Evolutionary conservation across 2,888 invertebrate species (phyloP).

Genomic region (Lucinisca nassula): DNA sequence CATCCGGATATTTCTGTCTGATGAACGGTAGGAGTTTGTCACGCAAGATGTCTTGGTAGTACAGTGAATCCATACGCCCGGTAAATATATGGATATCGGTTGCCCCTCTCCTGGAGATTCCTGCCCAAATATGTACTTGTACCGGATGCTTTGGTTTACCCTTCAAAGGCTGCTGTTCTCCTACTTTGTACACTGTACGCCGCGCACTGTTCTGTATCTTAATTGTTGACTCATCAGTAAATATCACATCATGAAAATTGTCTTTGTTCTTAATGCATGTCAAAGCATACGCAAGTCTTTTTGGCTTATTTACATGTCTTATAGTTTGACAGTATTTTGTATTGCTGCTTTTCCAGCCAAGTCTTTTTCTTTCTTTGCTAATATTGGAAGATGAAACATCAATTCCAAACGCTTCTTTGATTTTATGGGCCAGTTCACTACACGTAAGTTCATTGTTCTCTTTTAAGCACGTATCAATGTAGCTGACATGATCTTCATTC

Average conservation of each 20-base stretch:
- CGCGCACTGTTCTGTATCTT: background rate
- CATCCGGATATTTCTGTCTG: background rate
- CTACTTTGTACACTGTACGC: background rate
- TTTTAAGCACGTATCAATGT: too few species aligned
- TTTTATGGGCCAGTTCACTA: too few species aligned
- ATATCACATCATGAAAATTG: background rate
- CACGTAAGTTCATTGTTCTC: too few species aligned
- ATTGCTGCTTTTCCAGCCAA: too few species aligned
- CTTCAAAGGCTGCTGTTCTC: background rate
- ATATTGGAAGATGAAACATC: too few species aligned
- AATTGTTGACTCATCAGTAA: constrained; percentile 19
- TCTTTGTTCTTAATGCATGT: background rate
- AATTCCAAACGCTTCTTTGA: too few species aligned
- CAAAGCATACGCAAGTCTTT: too few species aligned
- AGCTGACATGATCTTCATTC: too few species aligned
- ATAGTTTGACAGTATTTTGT: too few species aligned
- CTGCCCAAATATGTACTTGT: constrained; percentile 31
- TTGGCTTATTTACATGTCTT: too few species aligned
- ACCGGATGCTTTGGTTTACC: background rate
- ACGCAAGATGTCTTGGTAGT: constrained; percentile 10
- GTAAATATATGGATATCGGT: constrained; percentile 21
- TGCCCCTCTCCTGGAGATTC: constrained; percentile 18
- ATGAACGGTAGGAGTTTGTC: background rate
- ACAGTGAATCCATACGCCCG: constrained; percentile 19
- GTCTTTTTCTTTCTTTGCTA: too few species aligned